phyloP scores from a whole-genome alignment of 2,888 invertebrate genomes.

The Stenodema calcarata region DNA sequence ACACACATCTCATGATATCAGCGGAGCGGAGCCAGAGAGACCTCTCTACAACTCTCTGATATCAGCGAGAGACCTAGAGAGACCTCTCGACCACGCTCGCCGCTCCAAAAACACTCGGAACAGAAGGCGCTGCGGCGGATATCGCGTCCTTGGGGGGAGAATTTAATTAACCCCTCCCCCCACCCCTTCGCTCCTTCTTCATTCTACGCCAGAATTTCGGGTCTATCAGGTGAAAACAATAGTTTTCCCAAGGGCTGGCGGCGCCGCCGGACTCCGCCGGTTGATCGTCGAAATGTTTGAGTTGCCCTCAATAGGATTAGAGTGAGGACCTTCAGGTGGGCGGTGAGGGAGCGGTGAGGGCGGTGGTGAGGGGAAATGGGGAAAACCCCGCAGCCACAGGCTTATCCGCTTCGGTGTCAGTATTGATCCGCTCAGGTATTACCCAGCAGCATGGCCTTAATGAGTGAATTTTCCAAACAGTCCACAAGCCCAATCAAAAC shows the following conservation, averaged over 20 bases:
- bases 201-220: slow-evolving; percentile 28
- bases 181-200: no score
- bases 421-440: background rate
- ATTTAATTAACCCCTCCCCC: background rate
- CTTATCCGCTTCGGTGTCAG: background rate
- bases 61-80: background rate
- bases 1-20: no score
- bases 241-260: background rate
- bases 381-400: background rate
- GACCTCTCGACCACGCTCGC: background rate
- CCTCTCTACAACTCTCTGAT: background rate
- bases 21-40: no score
- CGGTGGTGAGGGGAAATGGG: no score
- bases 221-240: slow-evolving; percentile 19
- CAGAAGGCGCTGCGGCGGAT: background rate
- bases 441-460: no score
- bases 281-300: background rate
- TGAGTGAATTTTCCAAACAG: no score
- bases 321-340: background rate
- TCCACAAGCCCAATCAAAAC: no score
- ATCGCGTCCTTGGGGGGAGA: background rate
- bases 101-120: background rate
- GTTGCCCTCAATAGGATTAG: background rate
- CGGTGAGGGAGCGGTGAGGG: no score
- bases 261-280: background rate